Evolutionary conservation across 2,797 vertebrate species (phyloP), one percentile per base, ranked within the genome.

Genomic region (Tarsius wallacei): DNA sequence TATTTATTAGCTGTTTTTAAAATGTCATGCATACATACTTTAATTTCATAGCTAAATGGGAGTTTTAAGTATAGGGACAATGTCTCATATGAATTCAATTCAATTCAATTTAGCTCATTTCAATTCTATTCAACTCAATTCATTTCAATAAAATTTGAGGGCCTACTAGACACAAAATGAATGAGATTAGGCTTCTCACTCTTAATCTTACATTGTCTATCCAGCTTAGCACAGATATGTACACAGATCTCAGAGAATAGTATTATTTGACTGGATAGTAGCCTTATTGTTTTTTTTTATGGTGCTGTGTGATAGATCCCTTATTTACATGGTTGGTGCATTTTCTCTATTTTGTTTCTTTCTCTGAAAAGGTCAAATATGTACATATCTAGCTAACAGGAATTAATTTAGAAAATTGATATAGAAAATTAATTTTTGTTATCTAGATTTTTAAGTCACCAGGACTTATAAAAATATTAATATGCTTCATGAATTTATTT

Each of bases 331-430:
- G 47, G 77, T 47, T 22, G 4, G 15, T 91, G 5, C 5, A 49
- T 77, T 96, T 97, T 76, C 53, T 91, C 84, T 81, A 59, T 33
- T 31, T 64, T 83, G 6, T 61, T 96, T 85, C 24, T 92, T 93
- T 87, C 31, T 93, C 68, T 64, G 33, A 77, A 90, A 96, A 95
- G 55, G 76, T 82, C 17, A 90, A 93, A 87, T 10, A 33, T 31
- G 42, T 42, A 42, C 42, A 5, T 42, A 42, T 42, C 42, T 42
- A 42, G 42, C 42, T 42, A 42, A 42, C 42, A 42, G 42, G 4
- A 42, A 42, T 42, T 42, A 4, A 42, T 42, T 42, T 42, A 42
- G 42, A 42, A 42, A 42, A 42, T 42, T 42, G 42, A 42, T 42
- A 42, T 42, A 42, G 42, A 42, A 76, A 90, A 83, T 93, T 85